Evolutionary conservation across 1,140 invertebrate genomes (phyloP).

Genomic region (Brachystomella parvula): DNA sequence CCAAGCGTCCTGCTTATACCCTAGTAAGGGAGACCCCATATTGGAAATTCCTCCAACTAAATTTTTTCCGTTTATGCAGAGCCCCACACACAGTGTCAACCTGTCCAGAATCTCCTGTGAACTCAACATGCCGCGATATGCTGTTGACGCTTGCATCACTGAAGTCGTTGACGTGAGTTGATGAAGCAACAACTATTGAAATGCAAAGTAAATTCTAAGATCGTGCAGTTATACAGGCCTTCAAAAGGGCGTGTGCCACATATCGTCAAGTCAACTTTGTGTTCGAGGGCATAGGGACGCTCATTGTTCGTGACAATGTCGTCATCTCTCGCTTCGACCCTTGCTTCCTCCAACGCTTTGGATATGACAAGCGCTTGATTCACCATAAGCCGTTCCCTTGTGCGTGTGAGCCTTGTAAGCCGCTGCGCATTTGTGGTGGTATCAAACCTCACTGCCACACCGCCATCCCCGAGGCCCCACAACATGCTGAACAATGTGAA

Average conservation of each 20-base stretch:
- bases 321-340: neutral
- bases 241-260: neutral
- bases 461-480: too few relatives aligned
- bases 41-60: too few relatives aligned
- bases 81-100: neutral
- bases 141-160: neutral
- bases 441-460: neutral
- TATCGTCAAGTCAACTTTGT: slow-evolving; percentile 3
- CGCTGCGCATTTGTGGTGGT: neutral
- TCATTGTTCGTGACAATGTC: neutral
- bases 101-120: neutral
- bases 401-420: neutral
- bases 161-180: neutral
- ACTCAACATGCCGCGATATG: slow-evolving; percentile 3
- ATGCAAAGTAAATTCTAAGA: neutral
- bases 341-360: neutral
- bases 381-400: neutral
- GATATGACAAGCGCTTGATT: neutral
- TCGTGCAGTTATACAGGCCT: neutral
- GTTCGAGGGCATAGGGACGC: neutral
- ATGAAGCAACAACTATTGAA: neutral
- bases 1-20: neutral
- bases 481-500: too few relatives aligned
- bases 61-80: neutral
- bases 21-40: neutral